Base-by-base conservation (phyloP, 2,888 invertebrate species). In the Eilema sororculum region DNA sequence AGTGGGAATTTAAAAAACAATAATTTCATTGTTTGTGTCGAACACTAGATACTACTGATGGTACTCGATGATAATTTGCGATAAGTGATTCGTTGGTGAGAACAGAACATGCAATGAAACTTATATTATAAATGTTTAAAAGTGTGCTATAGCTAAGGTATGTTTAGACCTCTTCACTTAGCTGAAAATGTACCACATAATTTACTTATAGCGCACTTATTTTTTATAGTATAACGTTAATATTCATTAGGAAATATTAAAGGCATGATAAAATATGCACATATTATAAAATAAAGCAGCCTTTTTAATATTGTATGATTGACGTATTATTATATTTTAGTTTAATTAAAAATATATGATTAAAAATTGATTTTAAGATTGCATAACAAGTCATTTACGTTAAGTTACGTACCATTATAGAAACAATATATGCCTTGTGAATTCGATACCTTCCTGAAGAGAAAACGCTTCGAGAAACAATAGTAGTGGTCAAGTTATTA, bases 21-120 rank as follows among this genome's bases (percentile, higher is more conserved):
- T 80, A 81, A 84, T 76, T 76, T 76, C 82, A 86, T 86, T 84
- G 87, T 87, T 82, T 78, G 75, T 37, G 74, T 83, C 82, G 78
- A 80, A 79, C 65, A 65, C 57, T 65, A 57, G 16, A 24, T 20
- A 33, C 69, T 87, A 89, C 89, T 76, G 73, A 16, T 71, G 78
- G 69, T 83, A 83, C 82, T 85, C 84, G 85, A 84, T 62, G 22
- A 12, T 63, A 37, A 41, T 5, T 22, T 30, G 24, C 56, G 65
- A 64, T 33, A 10, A 25, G 65, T 2, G 73, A 77, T 33, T 57
- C 24, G 70, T 37, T 8, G 28, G 72, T 76, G 78, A 78, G 68
- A 46, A 33, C 37, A 20, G 37, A 13, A 60, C 62, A 65, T 59
- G 65, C 65, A 60, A 13, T 62, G n/a, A 24, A 9, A 22, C 10